These are phyloP conservation scores for Xiphydria camelus DNA, from an alignment of 2,888 invertebrate species.

Conservation along the genomic window DNA sequence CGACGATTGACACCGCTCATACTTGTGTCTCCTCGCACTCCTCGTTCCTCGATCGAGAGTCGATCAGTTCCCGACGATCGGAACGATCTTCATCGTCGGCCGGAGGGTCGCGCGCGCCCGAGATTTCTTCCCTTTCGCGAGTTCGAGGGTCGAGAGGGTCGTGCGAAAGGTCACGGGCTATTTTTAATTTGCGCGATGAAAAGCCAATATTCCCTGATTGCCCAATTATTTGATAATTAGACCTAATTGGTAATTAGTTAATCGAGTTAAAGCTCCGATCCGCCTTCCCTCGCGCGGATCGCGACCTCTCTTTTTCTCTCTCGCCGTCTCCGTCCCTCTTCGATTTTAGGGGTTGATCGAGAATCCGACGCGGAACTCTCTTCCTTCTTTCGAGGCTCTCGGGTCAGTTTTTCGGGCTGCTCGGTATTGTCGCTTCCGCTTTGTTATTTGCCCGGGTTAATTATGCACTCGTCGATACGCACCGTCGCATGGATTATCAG, in stretches of 20 bases:
- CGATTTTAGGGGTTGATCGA: no score
- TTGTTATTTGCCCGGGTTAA: no score
- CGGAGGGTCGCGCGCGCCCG: constrained; percentile 9
- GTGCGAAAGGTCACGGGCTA: no score
- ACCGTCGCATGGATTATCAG: no score
- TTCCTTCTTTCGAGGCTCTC: no score
- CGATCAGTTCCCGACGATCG: neutral
- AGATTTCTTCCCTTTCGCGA: no score
- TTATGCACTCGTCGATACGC: no score
- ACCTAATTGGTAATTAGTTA: constrained; percentile 28
- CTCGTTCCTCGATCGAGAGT: neutral
- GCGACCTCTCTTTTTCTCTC: neutral
- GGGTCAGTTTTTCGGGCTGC: no score
- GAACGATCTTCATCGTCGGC: constrained; percentile 8
- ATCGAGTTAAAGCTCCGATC: constrained; percentile 27
- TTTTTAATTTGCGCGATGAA: constrained; percentile 24
- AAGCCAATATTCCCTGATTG: constrained; percentile 18
- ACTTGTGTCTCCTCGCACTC: neutral
- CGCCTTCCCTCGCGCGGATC: constrained; percentile 15
- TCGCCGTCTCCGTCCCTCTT: constrained; percentile 13
- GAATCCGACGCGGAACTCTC: no score
- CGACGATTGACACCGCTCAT: neutral
- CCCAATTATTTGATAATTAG: constrained; percentile 21
- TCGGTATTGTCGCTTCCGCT: no score
- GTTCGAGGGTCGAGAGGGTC: no score